phyloP scores from a whole-genome alignment of 2,888 invertebrate genomes.

The Hypercompe scribonia region DNA sequence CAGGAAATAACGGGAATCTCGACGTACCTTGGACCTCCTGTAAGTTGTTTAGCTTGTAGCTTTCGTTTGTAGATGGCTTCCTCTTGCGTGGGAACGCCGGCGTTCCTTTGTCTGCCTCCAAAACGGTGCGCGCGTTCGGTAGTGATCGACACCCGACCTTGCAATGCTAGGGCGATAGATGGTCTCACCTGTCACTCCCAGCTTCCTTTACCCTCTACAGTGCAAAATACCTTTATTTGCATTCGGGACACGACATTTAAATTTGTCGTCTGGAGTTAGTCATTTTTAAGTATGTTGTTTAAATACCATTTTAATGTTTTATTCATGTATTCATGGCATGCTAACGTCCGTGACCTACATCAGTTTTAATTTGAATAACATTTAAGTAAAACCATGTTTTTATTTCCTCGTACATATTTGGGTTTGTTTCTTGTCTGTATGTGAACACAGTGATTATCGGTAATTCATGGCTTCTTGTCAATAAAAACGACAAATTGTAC shows the following conservation, averaged over 20 bases:
- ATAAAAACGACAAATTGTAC: neutral
- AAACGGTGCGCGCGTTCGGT: too few relatives aligned
- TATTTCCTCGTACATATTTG: conserved; percentile 30
- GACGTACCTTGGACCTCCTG: too few relatives aligned
- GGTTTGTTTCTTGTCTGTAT: conserved; percentile 7
- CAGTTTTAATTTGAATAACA: conserved; percentile 12
- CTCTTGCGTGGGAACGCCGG: too few relatives aligned
- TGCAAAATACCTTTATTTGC: too few relatives aligned
- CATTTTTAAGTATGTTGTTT: conserved; percentile 1
- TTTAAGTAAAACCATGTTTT: conserved; percentile 30
- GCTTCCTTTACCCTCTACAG: too few relatives aligned
- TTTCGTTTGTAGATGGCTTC: too few relatives aligned
- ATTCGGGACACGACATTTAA: neutral
- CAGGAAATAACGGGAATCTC: too few relatives aligned
- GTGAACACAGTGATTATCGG: neutral
- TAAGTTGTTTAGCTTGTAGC: too few relatives aligned
- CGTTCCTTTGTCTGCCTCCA: too few relatives aligned
- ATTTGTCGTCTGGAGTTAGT: conserved; percentile 10
- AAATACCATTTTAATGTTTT: conserved; percentile 26
- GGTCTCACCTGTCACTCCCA: too few relatives aligned
- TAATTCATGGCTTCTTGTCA: neutral
- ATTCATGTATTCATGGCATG: conserved; percentile 36
- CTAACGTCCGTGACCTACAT: conserved; percentile 41
- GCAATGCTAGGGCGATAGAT: too few relatives aligned
- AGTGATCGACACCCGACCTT: too few relatives aligned